A percentile compares a stretch with the other conserved stretches of the same genome.
Evolutionary conservation across 2,888 invertebrate genomes (phyloP).

Genomic region (Orchestes rusci): DNA sequence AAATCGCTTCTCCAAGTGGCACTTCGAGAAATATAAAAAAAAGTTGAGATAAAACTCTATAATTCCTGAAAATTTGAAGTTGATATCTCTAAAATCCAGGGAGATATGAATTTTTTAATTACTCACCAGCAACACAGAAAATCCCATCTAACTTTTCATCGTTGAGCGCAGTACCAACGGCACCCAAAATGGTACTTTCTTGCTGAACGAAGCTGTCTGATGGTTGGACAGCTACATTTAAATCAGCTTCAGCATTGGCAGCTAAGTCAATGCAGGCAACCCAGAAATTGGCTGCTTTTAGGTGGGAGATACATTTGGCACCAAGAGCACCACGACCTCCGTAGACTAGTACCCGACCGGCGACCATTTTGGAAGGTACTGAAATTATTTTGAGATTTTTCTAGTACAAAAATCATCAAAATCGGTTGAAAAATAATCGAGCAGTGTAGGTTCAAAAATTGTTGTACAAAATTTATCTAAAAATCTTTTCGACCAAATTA

Average conservation of each 20-base stretch:
- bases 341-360: conserved; percentile 78
- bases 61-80: no score
- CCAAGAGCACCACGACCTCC: conserved; percentile 96
- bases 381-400: no score
- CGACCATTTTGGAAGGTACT: conserved; percentile 12
- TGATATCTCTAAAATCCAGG: no score
- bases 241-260: conserved; percentile 63
- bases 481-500: no score
- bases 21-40: no score
- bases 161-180: conserved; percentile 59
- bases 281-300: conserved; percentile 56
- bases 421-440: no score
- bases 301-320: conserved; percentile 76
- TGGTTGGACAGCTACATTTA: conserved; percentile 77
- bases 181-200: conserved; percentile 62
- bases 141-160: conserved; percentile 87
- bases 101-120: no score
- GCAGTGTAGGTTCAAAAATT: no score
- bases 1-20: no score
- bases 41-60: no score
- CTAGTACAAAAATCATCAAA: no score
- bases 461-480: no score
- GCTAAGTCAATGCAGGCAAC: conserved; percentile 42
- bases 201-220: conserved; percentile 70
- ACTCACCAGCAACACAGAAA: conserved; percentile 85